Percentiles rank a stretch among this genome's conserved stretches.
These are phyloP conservation scores for Ictidomys tridecemlineatus DNA, from an alignment of 2,113 vertebrate genomes.

Conservation along the genomic window DNA sequence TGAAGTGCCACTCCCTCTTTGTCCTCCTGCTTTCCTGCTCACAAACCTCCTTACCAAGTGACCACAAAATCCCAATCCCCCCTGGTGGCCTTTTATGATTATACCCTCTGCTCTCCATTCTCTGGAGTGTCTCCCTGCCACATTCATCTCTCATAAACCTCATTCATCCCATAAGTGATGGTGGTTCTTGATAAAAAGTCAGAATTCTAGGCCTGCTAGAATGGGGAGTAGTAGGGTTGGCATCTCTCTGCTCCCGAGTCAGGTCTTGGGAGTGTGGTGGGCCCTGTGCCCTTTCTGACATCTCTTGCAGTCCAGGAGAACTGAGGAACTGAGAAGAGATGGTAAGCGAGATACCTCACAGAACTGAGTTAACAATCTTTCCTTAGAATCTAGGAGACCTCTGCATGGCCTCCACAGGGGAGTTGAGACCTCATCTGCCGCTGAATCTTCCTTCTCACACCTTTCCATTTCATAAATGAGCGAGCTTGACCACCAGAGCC, in stretches of 20 bases:
- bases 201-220: not conserved
- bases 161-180: not conserved
- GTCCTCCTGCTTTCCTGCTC: not conserved
- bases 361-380: conserved; percentile 6
- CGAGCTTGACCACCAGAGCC: not conserved
- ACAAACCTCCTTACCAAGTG: not conserved
- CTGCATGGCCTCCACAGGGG: not conserved
- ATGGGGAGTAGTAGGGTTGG: not conserved
- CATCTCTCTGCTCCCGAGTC: not conserved
- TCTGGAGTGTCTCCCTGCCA: not conserved
- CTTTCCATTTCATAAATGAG: conserved; percentile 17
- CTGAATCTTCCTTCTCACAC: not conserved
- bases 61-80: not conserved
- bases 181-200: not conserved
- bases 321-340: not conserved
- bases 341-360: not conserved
- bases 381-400: not conserved
- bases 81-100: not conserved
- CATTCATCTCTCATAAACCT: not conserved
- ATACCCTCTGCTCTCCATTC: not conserved
- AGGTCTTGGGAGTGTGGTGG: not conserved
- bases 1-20: not conserved
- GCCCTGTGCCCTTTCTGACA: not conserved
- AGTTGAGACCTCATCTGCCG: not conserved
- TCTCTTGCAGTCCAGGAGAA: not conserved